Conservation (phyloP, 2,113 vertebrate species). For the Phalacrocorax pelagicus region DNA sequence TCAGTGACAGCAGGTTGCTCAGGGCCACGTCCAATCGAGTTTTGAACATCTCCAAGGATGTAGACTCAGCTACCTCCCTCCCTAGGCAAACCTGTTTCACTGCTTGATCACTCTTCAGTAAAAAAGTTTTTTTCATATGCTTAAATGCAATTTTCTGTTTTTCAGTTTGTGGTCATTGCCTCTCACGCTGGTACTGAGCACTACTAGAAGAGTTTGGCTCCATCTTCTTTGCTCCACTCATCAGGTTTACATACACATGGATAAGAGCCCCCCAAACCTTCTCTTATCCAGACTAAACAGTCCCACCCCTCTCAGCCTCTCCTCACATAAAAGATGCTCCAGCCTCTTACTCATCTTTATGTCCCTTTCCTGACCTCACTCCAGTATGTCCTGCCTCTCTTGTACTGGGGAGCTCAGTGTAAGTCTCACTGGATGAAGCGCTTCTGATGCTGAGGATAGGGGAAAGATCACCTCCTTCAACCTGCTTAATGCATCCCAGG, state of each 20-base stretch:
- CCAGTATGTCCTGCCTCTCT: neutral
- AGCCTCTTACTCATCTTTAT: neutral
- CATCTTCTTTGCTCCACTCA: neutral
- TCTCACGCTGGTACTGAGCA: neutral
- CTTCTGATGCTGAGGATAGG: neutral
- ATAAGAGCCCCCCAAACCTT: neutral
- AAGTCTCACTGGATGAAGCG: neutral
- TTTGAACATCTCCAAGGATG: neutral
- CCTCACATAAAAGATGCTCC: neutral
- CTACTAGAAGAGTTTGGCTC: neutral
- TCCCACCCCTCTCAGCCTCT: neutral
- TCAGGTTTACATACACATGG: neutral
- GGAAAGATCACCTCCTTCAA: neutral
- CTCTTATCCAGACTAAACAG: neutral
- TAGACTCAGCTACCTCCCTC: neutral
- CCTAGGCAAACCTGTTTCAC: neutral
- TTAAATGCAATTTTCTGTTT: neutral
- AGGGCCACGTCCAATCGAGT: accelerated
- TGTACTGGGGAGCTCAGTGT: neutral
- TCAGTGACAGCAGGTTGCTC: neutral
- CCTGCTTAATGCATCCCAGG: neutral
- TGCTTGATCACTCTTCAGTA: neutral
- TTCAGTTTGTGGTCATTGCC: neutral
- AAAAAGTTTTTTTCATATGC: neutral
- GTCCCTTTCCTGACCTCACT: neutral